These are phyloP conservation scores for Apteryx mantelli DNA, from an alignment of 2,113 vertebrate genomes.

Conservation along the genomic window DNA sequence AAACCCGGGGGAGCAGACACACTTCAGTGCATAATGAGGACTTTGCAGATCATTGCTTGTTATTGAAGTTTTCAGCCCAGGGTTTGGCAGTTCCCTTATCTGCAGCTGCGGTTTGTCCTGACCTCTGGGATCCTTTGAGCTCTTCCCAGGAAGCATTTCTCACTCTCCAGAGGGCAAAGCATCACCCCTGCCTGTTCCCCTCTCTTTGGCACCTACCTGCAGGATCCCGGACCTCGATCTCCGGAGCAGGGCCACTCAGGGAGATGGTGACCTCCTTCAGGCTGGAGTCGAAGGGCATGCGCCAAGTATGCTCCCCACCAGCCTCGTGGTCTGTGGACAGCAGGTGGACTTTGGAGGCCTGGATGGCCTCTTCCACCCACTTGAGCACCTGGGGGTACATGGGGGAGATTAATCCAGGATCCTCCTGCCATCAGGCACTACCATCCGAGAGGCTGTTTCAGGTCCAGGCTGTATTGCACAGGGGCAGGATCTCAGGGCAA, in stretches of 20 bases:
- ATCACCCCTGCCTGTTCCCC: rapidly evolving
- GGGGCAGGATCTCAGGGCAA: neutral
- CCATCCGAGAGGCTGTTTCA: rapidly evolving
- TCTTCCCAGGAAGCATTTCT: neutral
- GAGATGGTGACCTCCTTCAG: conserved; percentile 93
- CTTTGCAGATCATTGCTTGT: neutral
- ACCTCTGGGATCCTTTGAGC: neutral
- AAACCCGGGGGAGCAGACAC: neutral
- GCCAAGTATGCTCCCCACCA: conserved; percentile 84
- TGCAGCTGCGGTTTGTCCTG: neutral
- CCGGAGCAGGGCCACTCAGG: conserved; percentile 88
- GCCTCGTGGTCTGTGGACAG: conserved; percentile 88
- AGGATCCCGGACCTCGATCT: conserved; percentile 85
- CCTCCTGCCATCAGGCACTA: rapidly evolving
- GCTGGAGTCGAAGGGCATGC: conserved; percentile 88
- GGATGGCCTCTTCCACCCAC: conserved; percentile 94
- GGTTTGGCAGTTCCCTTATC: neutral
- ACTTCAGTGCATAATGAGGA: neutral
- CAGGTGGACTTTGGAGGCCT: conserved; percentile 90
- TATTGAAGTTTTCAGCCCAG: neutral
- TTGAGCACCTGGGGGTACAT: conserved; percentile 83
- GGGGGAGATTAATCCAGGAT: neutral
- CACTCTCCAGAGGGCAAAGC: neutral
- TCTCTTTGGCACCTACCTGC: conserved; percentile 74
- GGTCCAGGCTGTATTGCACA: neutral